Evolutionary conservation across 2,113 vertebrate genomes (phyloP).

Genomic region (Hippocampus mohnikei): DNA sequence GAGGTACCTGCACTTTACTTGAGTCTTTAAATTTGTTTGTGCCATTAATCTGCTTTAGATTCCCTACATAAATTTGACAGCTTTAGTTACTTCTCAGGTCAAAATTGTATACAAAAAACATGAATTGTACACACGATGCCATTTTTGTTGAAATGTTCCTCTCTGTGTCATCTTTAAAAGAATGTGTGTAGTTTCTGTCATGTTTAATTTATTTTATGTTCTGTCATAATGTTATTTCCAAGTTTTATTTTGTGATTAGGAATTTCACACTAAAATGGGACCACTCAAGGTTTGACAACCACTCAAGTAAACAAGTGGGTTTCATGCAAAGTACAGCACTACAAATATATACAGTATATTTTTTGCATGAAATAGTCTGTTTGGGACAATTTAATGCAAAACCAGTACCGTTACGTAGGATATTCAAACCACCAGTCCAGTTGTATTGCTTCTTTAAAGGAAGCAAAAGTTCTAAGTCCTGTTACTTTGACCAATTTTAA

Average conservation of each 20-base stretch:
- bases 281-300: neutral
- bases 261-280: neutral
- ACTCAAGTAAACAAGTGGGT: neutral
- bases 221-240: neutral
- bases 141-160: neutral
- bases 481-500: neutral
- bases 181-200: neutral
- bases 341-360: neutral
- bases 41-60: neutral
- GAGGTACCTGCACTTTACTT: constrained; percentile 1
- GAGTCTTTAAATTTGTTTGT: neutral
- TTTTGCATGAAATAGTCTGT: neutral
- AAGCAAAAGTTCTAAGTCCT: neutral
- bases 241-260: neutral
- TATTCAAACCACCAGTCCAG: neutral
- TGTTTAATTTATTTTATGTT: neutral
- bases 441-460: neutral
- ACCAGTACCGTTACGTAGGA: neutral
- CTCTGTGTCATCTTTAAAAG: neutral
- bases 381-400: neutral
- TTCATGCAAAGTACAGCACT: neutral
- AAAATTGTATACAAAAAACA: neutral
- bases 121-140: neutral
- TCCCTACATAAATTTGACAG: neutral
- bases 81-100: constrained; percentile 7